phyloP scores from a whole-genome alignment of 2,113 vertebrate species.

The Madoqua kirkii region DNA sequence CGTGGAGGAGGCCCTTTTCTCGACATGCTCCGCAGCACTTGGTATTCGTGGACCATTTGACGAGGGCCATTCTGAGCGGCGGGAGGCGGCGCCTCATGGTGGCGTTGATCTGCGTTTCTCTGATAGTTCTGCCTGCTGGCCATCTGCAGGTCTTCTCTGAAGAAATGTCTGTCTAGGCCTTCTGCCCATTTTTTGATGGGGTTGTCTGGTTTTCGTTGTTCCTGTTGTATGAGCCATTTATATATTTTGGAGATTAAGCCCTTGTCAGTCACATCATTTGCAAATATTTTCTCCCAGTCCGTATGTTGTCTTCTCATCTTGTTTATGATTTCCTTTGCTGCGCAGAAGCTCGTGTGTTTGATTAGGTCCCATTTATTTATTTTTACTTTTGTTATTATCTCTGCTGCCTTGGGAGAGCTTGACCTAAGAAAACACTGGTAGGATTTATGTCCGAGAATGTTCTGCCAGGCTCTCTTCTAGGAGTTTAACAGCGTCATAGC shows the following conservation, averaged over 20 bases:
- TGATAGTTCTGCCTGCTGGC: not conserved
- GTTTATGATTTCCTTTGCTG: not conserved
- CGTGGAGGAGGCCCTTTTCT: rapidly evolving
- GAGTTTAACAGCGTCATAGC: rapidly evolving
- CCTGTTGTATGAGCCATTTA: not conserved
- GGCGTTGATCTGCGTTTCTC: not conserved
- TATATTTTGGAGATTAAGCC: not conserved
- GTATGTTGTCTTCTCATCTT: not conserved
- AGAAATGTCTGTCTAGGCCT: not conserved
- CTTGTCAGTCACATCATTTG: not conserved
- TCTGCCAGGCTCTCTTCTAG: not conserved
- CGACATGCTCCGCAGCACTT: rapidly evolving
- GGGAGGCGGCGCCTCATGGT: rapidly evolving
- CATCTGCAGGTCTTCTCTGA: not conserved
- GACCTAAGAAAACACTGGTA: not conserved
- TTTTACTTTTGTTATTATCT: not conserved
- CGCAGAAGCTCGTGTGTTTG: not conserved
- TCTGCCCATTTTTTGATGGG: not conserved
- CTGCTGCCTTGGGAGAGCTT: not conserved
- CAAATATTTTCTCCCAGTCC: not conserved
- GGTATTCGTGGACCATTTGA: rapidly evolving
- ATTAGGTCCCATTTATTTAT: not conserved
- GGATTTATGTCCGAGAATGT: not conserved
- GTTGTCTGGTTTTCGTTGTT: not conserved
- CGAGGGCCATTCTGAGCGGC: not conserved